These are phyloP conservation scores for Emmelina monodactyla DNA, from an alignment of 2,888 invertebrate species.

Conservation along the genomic window DNA sequence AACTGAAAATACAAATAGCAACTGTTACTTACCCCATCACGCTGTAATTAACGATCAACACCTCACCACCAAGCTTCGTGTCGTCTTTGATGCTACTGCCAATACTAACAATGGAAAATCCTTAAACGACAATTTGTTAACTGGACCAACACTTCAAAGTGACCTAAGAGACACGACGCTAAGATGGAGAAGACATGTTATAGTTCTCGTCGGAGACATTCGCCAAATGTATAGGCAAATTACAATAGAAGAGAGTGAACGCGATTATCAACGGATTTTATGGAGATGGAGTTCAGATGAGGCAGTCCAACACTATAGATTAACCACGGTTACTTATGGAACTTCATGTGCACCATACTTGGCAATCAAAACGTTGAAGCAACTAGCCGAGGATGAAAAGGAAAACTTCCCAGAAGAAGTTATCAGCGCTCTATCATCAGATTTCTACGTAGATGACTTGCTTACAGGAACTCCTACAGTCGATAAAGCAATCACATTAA, in stretches of 20 bases:
- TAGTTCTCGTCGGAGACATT: conserved; percentile 11
- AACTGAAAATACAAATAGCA: not conserved
- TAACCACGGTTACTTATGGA: conserved; percentile 18
- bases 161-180: conserved; percentile 12
- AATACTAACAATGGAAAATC: conserved; percentile 3
- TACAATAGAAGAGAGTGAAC: conserved; percentile 11
- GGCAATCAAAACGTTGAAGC: conserved; percentile 13
- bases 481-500: conserved; percentile 8
- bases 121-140: conserved; percentile 13
- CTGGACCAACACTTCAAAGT: conserved; percentile 13
- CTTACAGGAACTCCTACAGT: conserved; percentile 10
- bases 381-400: conserved; percentile 13
- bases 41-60: conserved; percentile 1
- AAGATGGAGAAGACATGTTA: conserved; percentile 10
- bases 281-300: conserved; percentile 11
- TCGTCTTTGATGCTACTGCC: conserved; percentile 3
- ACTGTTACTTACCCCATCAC: not conserved
- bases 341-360: conserved; percentile 17
- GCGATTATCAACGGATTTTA: conserved; percentile 16
- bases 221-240: conserved; percentile 15
- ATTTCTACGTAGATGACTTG: conserved; percentile 14
- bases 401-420: conserved; percentile 5
- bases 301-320: conserved; percentile 10
- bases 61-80: conserved; percentile 3
- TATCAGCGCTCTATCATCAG: conserved; percentile 10